A percentile compares a stretch with the other conserved stretches of the same genome.
These are phyloP conservation scores for Coptotermes formosanus DNA, from an alignment of 1,140 invertebrate genomes.

Conservation along the genomic window DNA sequence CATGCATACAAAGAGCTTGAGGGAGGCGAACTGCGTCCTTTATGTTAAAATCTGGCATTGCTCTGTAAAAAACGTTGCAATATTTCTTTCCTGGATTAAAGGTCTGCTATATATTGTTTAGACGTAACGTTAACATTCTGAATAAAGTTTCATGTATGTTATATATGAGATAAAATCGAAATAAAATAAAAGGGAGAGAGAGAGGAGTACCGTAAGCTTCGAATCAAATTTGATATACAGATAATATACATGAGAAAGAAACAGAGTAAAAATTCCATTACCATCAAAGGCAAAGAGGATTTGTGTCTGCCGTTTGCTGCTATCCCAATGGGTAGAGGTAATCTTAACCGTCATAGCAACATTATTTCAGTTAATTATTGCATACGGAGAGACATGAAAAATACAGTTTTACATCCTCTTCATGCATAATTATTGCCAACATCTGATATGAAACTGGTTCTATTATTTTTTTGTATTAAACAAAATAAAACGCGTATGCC, in stretches of 20 bases:
- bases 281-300: constrained; percentile 5
- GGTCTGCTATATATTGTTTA: background rate
- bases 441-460: constrained; percentile 1
- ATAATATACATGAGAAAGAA: background rate
- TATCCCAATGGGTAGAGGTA: background rate
- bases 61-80: background rate
- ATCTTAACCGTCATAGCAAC: background rate
- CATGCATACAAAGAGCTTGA: too few relatives aligned
- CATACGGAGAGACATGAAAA: background rate
- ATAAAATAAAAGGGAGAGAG: background rate
- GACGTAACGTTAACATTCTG: background rate
- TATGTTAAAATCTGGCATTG: background rate
- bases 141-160: background rate
- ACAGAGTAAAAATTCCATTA: constrained; percentile 6
- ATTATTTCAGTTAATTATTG: constrained; percentile 3
- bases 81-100: background rate
- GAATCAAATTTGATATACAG: background rate
- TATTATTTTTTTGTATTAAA: constrained; percentile 1
- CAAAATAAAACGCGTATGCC: background rate
- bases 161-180: constrained; percentile 1
- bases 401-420: constrained; percentile 6
- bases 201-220: background rate
- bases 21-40: background rate
- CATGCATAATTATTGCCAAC: constrained; percentile 6
- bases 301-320: background rate